These are phyloP conservation scores for Cylas formicarius DNA, from an alignment of 1,140 invertebrate species.

Conservation along the genomic window DNA sequence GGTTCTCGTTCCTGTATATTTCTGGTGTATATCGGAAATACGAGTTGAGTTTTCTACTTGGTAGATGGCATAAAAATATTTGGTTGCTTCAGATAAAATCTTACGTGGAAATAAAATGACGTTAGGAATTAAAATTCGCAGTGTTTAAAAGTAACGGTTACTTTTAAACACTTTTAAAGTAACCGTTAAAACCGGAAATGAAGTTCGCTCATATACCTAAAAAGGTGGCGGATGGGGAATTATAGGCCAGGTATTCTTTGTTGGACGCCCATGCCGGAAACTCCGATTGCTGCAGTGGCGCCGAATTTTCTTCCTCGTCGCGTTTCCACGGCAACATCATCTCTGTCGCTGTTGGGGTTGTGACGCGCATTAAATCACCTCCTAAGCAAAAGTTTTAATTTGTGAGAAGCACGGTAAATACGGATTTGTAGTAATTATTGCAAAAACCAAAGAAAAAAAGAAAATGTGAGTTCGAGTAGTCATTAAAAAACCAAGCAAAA, in stretches of 20 bases:
- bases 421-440: not conserved
- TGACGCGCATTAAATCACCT: constrained; percentile 60
- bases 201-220: constrained; percentile 65
- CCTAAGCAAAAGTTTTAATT: constrained; percentile 20
- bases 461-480: too few relatives aligned
- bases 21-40: too few relatives aligned
- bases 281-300: constrained; percentile 75
- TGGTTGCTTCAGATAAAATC: too few relatives aligned
- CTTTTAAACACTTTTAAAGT: too few relatives aligned
- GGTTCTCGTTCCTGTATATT: too few relatives aligned
- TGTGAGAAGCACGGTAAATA: constrained; percentile 2
- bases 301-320: constrained; percentile 57
- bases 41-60: too few relatives aligned
- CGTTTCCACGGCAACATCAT: constrained; percentile 85
- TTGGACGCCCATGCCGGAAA: constrained; percentile 89
- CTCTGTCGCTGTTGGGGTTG: constrained; percentile 77
- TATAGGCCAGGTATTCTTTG: constrained; percentile 86
- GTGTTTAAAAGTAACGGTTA: too few relatives aligned
- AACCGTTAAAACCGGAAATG: too few relatives aligned
- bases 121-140: too few relatives aligned
- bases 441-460: not conserved
- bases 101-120: constrained; percentile 9
- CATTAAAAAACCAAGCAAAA: too few relatives aligned
- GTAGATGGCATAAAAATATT: too few relatives aligned
- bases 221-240: constrained; percentile 83